A percentile compares a stretch with the other conserved stretches of the same genome.
Evolutionary conservation across 1,140 invertebrate genomes (phyloP).

Genomic region (Lanistes nyassanus): DNA sequence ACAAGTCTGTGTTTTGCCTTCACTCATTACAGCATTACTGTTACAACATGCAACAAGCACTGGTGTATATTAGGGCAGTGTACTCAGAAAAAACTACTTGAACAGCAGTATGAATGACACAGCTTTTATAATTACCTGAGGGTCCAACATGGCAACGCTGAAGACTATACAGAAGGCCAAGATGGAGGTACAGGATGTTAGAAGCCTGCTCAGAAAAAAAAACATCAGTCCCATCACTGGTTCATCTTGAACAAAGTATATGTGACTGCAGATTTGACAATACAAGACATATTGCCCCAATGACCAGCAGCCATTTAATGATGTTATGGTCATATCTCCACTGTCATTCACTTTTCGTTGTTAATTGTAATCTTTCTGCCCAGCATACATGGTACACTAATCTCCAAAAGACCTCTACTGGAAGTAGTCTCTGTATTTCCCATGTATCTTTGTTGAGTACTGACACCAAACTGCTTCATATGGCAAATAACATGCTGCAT

Average conservation of each 20-base stretch:
- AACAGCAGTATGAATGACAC: not conserved
- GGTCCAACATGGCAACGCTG: slow-evolving; percentile 53
- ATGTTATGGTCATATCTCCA: not conserved
- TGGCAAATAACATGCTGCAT: too few relatives aligned
- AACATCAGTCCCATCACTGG: not conserved
- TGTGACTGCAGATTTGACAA: not conserved
- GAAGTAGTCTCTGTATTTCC: not conserved
- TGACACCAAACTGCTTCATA: too few relatives aligned
- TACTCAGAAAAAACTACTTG: not conserved
- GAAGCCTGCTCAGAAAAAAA: slow-evolving; percentile 41
- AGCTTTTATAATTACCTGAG: slow-evolving; percentile 41
- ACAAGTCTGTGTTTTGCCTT: too few relatives aligned
- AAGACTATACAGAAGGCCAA: slow-evolving; percentile 51
- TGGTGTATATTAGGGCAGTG: too few relatives aligned
- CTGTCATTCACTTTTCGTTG: not conserved
- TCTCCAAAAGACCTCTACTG: not conserved
- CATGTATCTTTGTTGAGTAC: too few relatives aligned
- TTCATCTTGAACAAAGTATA: not conserved
- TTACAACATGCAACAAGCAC: too few relatives aligned
- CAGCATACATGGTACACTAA: too few relatives aligned
- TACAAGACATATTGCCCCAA: not conserved
- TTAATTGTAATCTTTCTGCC: not conserved
- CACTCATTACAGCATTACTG: too few relatives aligned
- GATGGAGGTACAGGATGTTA: slow-evolving; percentile 41
- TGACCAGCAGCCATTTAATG: not conserved